These are phyloP conservation scores for Odontesthes bonariensis DNA, from an alignment of 2,113 vertebrate genomes.

Conservation along the genomic window DNA sequence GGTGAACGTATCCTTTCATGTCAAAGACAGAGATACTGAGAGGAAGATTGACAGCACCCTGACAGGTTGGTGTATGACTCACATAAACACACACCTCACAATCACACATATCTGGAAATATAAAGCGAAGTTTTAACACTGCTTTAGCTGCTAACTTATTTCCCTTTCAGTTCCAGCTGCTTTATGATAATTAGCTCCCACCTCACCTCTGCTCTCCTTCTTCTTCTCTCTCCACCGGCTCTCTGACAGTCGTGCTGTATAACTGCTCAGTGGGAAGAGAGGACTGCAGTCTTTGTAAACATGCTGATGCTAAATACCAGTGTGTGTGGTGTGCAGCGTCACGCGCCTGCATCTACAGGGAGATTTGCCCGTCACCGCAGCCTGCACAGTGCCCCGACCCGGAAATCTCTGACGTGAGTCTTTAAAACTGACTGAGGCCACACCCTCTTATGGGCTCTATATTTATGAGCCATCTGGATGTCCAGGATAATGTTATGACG, in stretches of 20 bases:
- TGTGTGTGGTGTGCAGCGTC: slow-evolving; percentile 90
- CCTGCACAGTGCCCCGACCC: slow-evolving; percentile 85
- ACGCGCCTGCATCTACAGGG: slow-evolving; percentile 84
- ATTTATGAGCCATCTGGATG: background rate
- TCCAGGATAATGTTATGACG: background rate
- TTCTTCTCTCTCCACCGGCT: background rate
- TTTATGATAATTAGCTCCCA: slow-evolving; percentile 4
- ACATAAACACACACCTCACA: slow-evolving; percentile 59
- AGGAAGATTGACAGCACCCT: slow-evolving; percentile 94
- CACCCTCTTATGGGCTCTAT: background rate
- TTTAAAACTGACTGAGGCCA: background rate
- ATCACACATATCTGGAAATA: slow-evolving; percentile 10
- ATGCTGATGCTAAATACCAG: slow-evolving; percentile 79
- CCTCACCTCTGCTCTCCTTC: background rate
- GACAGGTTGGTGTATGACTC: slow-evolving; percentile 85
- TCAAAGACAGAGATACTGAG: slow-evolving; percentile 81
- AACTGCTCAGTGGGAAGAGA: slow-evolving; percentile 92
- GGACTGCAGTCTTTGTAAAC: slow-evolving; percentile 94
- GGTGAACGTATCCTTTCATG: slow-evolving; percentile 87
- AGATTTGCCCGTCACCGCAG: slow-evolving; percentile 74
- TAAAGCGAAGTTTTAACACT: slow-evolving; percentile 3
- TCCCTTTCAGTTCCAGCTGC: slow-evolving; percentile 6
- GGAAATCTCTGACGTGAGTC: slow-evolving; percentile 87
- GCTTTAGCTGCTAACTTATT: slow-evolving; percentile 1
- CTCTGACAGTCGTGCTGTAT: slow-evolving; percentile 89